Base-by-base conservation (phyloP, 2,888 invertebrate species). In the Lamellibrachia columna region DNA sequence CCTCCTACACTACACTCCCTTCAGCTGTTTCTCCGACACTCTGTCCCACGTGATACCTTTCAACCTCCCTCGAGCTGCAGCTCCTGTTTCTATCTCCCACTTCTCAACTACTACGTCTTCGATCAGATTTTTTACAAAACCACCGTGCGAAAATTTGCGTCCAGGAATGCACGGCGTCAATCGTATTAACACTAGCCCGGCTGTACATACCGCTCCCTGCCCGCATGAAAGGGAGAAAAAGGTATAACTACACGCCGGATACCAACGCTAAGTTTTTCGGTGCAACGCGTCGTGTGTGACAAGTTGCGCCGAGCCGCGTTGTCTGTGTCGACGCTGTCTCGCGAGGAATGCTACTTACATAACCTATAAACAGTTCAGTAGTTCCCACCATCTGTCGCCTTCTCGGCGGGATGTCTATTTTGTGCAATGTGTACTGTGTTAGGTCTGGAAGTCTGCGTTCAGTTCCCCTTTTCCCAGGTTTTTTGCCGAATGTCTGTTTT, bases 261-360 rank as follows among this genome's bases (percentile, higher is more conserved):
- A 22, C 75, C 75, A 75, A 75, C 22, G 75, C 3, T 75, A 75
- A 75, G 75, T 75, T 75, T 75, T 75, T 75, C 11, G 15, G 75
- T 75, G 75, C 75, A 75, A 75, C 75, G n/a, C 22, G 22, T 75
- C 75, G 3, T 6, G 75, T 75, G 22, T 15, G 75, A 75, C 75
- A 75, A 22, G 75, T 22, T 75, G 11, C 75, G 22, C 22, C 75
- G 75, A 2, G n/a, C 75, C 75, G 75, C 75, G 3, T 3, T 11
- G 75, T 75, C 75, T 15, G 22, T n/a, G 75, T 3, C 6, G 75
- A 15, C 75, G n/a, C 75, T 75, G 75, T 22, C 75, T 75, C 75
- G 22, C 75, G n/a, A 75, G 75, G 75, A 75, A 75, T 75, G 75
- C 75, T 75, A n/a, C 22, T 75, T 75, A 75, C 75, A 75, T 75